Percentiles rank a stretch among this genome's conserved stretches.
Conservation (phyloP, 2,113 vertebrate species). For the Pachyramphus minor region DNA sequence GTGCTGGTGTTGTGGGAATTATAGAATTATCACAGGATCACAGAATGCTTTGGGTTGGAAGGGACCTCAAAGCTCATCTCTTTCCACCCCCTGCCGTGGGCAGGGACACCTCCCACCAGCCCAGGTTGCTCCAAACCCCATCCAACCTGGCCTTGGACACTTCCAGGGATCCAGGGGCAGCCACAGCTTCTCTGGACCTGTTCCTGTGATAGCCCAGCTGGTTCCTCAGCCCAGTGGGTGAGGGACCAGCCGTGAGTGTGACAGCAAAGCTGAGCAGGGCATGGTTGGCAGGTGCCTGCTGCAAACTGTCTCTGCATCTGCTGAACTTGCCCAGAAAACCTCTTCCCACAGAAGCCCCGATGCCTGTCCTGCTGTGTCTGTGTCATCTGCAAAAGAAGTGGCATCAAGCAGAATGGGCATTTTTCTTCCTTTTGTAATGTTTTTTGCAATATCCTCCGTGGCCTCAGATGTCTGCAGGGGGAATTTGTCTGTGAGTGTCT, state of each 20-base stretch:
- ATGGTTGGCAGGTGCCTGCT: neutral
- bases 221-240: neutral
- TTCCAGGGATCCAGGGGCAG: neutral
- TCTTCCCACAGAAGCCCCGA: neutral
- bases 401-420: neutral
- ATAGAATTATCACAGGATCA: neutral
- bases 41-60: neutral
- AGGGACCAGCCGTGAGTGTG: neutral
- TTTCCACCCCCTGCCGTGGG: neutral
- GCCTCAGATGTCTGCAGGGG: neutral
- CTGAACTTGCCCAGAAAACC: neutral
- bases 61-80: neutral
- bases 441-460: neutral
- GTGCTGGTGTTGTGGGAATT: neutral
- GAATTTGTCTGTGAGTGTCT: neutral
- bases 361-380: neutral
- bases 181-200: neutral
- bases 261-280: neutral
- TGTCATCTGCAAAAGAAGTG: neutral
- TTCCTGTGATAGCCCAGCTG: neutral
- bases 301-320: neutral
- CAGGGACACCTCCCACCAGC: neutral
- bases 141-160: fast-evolving
- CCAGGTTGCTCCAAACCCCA: fast-evolving
- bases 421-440: neutral